Percentiles rank a stretch among this genome's conserved stretches.
phyloP scores from a whole-genome alignment of 2,113 vertebrate species.

The Hiodon alosoides region DNA sequence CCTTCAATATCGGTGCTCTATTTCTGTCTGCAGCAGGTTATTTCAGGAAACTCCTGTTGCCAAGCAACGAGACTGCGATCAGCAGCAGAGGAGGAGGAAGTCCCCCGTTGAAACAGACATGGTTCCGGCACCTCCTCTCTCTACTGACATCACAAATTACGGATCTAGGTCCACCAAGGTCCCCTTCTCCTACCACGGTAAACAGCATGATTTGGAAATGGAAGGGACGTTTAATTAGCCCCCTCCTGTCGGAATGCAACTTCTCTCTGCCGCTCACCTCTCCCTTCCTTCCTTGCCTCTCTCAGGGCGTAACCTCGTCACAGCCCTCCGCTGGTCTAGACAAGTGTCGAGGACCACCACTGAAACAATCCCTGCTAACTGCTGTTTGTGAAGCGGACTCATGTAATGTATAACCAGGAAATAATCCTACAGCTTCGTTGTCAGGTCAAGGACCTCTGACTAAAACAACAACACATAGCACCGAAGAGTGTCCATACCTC shows the following conservation, averaged over 20 bases:
- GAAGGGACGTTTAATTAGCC: too few species aligned
- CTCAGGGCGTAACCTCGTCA: not conserved
- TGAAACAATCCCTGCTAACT: too few species aligned
- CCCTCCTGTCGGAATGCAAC: too few species aligned
- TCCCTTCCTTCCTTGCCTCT: conserved; percentile 6
- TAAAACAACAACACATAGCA: too few species aligned
- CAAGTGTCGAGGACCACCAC: too few species aligned
- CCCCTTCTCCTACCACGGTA: not conserved
- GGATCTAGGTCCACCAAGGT: not conserved
- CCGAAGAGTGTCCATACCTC: too few species aligned
- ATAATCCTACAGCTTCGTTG: too few species aligned
- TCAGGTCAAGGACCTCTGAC: too few species aligned
- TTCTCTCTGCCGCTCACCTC: not conserved
- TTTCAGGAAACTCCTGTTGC: conserved; percentile 47
- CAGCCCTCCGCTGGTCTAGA: too few species aligned
- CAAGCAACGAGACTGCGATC: conserved; percentile 43
- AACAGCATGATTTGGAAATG: too few species aligned
- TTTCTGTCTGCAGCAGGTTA: conserved; percentile 47
- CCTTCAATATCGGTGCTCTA: conserved; percentile 37
- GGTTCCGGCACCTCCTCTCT: conserved; percentile 21
- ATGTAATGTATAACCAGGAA: too few species aligned
- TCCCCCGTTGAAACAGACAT: conserved; percentile 33
- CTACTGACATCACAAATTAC: not conserved
- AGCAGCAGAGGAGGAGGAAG: conserved; percentile 30
- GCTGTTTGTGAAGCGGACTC: too few species aligned